Base-by-base conservation (phyloP, 1,140 invertebrate species). In the Scaptomyza graminum region DNA sequence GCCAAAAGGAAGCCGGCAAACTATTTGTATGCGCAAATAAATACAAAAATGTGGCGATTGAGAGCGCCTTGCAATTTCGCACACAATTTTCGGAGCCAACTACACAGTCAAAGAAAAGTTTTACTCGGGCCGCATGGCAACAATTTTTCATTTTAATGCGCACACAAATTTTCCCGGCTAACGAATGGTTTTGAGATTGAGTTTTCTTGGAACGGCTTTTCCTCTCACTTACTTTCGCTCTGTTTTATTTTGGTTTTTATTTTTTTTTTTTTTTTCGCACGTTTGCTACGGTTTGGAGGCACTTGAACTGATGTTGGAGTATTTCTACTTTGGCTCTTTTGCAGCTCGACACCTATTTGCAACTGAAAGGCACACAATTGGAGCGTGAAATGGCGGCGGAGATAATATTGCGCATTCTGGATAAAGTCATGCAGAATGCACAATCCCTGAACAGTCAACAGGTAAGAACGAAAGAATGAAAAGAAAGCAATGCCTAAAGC, bases 311-410 rank as follows among this genome's bases (percentile, higher is more conserved):
- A 60, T 59, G 63, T 51, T 71, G 50, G 49, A 44, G 31, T 87
- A 51, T 72, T 80, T 71, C 31, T 34, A 7, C 56, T 70, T 76
- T 87, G 68, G 54, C 65, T 77, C 73, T 72, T 79, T 85, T 69
- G 66, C 79, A 92, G 91, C 83, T 91, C 71, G 90, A 91, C 78
- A 87, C 83, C 64, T 92, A 92, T 83, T 78, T 92, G 67, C 80
- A 91, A 79, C 70, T 91, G 76, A 91, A 91, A 71, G 90, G 91
- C 57, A 91, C 90, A 54, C 90, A 90, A 74, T 66, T 91, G 77
- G 91, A 92, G 76, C 88, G 91, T 70, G 91, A 92, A 80, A 91
- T 92, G 90, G 91, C 91, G 31, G 87, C 90, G 47, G 90, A 91
- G 75, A 90, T 91, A 56, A 91, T 91, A 69, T 68, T 92, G 50